Evolutionary conservation across 2,113 vertebrate species (phyloP), one percentile per base, ranked within the genome.

Genomic region (Ascaphus truei): DNA sequence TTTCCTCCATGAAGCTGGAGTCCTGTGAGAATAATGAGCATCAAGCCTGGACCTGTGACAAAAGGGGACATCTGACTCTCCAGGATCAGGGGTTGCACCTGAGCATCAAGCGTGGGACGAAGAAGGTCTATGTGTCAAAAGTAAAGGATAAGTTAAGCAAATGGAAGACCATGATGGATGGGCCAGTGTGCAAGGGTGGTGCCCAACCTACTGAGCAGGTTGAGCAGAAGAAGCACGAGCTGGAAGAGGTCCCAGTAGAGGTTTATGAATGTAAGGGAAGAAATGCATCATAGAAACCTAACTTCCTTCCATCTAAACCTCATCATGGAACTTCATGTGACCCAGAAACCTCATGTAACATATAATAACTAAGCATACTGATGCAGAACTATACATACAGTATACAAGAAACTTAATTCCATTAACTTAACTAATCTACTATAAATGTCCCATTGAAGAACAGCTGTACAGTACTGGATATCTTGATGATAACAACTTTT

Each of bases 1-100:
- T 84, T 1, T 79, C 85, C 10, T 56, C 76, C 1, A 84, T 92
- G 37, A 81, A 76, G 33, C 45, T 92, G 75, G 82, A 84, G 67
- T 39, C 78, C 33, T 96, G 94, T 1, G 73, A 76, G 2, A 22
- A 72, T 45, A 71, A 36, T 52, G 73, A 74, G 4, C 75, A 7
- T n/a, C 94, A 95, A 72, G 52, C 48, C 0, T 95, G 94, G 94
- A 76, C 73, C 43, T 95, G 93, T 78, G 90, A 91, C 74, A 93
- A 83, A 75, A 90, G 85, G 73, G 93, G 94, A 11, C 91, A 88
- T n/a, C 63, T 96, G 62, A 91, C 80, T 7, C 76, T 93, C 23
- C 74, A 76, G 1, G 79, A 81, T 27, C 72, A 76, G 11, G 81
- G 84, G 11, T 78, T 94, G 11, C 80, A 95, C 76, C 88, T 96